phyloP scores from a whole-genome alignment of 2,113 vertebrate species.

The Orthonyx spaldingii region DNA sequence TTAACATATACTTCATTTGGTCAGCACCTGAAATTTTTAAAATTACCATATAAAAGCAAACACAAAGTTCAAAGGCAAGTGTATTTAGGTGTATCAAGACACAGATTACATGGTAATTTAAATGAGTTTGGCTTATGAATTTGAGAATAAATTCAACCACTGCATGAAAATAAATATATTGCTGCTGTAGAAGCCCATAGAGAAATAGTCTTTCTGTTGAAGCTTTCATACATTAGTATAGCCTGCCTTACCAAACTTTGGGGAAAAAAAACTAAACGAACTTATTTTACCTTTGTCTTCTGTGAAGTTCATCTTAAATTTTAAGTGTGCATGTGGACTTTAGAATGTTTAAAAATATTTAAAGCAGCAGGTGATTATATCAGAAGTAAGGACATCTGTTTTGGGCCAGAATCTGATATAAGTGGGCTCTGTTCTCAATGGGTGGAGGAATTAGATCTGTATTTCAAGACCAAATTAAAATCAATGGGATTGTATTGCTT shows the following conservation, averaged over 20 bases:
- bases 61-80: background rate
- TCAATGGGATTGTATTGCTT: background rate
- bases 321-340: background rate
- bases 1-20: background rate
- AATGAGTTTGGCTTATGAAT: background rate
- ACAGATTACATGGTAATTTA: background rate
- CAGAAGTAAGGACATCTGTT: background rate
- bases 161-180: background rate
- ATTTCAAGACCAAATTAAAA: background rate
- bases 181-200: background rate
- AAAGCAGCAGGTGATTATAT: background rate
- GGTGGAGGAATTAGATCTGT: background rate
- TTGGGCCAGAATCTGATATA: background rate
- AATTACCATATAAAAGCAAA: conserved; percentile 5
- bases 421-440: background rate
- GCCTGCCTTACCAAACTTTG: background rate
- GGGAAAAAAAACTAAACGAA: accelerated
- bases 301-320: background rate
- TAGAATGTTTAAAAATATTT: background rate
- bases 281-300: background rate
- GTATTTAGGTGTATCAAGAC: background rate
- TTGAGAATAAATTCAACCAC: background rate
- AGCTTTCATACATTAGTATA: background rate
- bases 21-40: background rate
- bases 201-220: background rate